Conservation (phyloP, 2,888 invertebrate genomes). For the Eristalis arbustorum region DNA sequence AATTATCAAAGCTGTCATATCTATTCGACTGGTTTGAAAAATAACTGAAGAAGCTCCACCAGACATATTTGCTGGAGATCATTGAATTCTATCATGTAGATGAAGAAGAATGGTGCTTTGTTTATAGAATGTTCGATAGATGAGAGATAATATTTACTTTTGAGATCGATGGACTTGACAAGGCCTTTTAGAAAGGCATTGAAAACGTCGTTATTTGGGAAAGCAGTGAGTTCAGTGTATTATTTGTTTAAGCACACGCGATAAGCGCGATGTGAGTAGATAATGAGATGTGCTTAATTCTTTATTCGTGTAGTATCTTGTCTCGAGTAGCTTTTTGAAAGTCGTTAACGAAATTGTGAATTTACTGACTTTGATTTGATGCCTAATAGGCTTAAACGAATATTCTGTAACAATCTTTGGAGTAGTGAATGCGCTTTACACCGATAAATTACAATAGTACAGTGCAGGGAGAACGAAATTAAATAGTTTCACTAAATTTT, state of each 20-base stretch:
- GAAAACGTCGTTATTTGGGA: background rate
- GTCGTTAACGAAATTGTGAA: too few species aligned
- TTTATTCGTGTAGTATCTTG: too few species aligned
- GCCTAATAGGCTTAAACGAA: too few species aligned
- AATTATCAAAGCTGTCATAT: background rate
- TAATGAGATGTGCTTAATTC: too few species aligned
- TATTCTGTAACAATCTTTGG: too few species aligned
- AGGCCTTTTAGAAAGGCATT: background rate
- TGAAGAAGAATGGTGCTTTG: background rate
- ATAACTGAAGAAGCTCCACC: background rate
- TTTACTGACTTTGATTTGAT: too few species aligned
- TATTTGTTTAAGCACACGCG: background rate
- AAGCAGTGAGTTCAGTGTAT: background rate
- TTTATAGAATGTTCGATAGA: background rate
- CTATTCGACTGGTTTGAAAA: background rate
- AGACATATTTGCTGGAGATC: background rate
- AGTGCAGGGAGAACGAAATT: too few species aligned
- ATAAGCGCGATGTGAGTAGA: background rate
- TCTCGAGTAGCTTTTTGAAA: too few species aligned
- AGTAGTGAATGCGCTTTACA: too few species aligned
- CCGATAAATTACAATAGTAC: too few species aligned
- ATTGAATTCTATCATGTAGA: background rate
- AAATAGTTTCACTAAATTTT: too few species aligned
- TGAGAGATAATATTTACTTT: background rate
- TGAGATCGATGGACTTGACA: background rate